Evolutionary conservation across 2,797 vertebrate species (phyloP).

Genomic region (Helostoma temminkii): DNA sequence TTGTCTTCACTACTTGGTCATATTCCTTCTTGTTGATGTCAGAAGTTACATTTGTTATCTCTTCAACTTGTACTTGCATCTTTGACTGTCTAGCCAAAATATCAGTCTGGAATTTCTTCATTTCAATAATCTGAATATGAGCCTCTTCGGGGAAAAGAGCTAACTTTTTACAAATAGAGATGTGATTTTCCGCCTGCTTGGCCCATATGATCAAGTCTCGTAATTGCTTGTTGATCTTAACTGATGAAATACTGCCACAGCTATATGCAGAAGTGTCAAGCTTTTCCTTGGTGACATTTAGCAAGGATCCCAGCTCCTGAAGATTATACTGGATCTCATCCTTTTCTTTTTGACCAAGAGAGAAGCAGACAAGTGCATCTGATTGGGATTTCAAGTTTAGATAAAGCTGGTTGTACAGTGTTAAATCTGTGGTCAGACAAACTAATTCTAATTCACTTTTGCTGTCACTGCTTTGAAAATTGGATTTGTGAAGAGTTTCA

Average conservation of each 20-base stretch:
- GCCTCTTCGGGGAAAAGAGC: conserved; percentile 89
- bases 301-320: conserved; percentile 79
- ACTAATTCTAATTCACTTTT: conserved; percentile 60
- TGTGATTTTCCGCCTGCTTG: conserved; percentile 80
- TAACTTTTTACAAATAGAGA: conserved; percentile 72
- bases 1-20: conserved; percentile 74
- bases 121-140: conserved; percentile 84
- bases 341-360: conserved; percentile 88
- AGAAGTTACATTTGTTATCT: conserved; percentile 71
- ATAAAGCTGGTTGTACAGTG: conserved; percentile 80
- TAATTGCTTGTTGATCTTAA: conserved; percentile 78
- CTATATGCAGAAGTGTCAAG: conserved; percentile 42
- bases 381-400: conserved; percentile 79
- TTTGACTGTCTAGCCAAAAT: conserved; percentile 79
- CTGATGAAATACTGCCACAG: conserved; percentile 47
- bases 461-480: conserved; percentile 44
- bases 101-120: conserved; percentile 82
- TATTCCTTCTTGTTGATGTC: conserved; percentile 69
- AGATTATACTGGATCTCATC: conserved; percentile 78
- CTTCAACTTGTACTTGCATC: conserved; percentile 76
- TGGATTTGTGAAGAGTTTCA: conserved; percentile 65
- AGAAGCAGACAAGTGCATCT: conserved; percentile 85
- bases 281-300: conserved; percentile 76
- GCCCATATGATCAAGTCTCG: conserved; percentile 86
- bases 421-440: conserved; percentile 80